phyloP scores from a whole-genome alignment of 2,797 vertebrate species.

The Ctenochaetus hawaiiensis region DNA sequence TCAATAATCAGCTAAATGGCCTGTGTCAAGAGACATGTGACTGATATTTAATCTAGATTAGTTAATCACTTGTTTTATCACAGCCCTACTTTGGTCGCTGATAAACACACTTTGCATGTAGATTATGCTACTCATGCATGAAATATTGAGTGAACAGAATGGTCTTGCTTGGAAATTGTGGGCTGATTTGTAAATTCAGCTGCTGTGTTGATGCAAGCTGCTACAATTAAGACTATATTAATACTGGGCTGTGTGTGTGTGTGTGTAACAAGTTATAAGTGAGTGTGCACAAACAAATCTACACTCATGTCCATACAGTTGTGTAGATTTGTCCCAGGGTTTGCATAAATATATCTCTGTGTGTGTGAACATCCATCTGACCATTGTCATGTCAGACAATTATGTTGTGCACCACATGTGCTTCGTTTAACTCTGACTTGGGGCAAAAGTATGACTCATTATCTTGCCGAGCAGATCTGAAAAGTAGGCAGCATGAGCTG shows the following conservation, averaged over 20 bases:
- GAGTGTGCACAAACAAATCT: background rate
- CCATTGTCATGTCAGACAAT: background rate
- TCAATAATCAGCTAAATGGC: background rate
- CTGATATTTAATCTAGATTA: background rate
- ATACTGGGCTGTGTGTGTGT: background rate
- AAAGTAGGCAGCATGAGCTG: background rate
- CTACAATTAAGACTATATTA: background rate
- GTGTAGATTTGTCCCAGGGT: background rate
- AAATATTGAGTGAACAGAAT: conserved; percentile 6
- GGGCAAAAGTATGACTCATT: background rate
- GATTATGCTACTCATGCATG: conserved; percentile 11
- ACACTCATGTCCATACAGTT: background rate
- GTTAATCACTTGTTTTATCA: conserved; percentile 6
- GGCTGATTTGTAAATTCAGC: conserved; percentile 15
- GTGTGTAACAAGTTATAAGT: background rate
- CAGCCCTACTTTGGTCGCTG: background rate
- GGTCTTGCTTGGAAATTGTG: background rate
- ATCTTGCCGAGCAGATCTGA: background rate
- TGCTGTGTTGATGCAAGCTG: background rate
- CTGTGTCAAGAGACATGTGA: background rate
- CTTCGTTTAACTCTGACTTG: background rate
- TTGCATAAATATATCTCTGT: background rate
- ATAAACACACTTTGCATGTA: conserved; percentile 18
- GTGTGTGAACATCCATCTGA: conserved; percentile 2
- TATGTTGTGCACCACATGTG: conserved; percentile 2